These are phyloP conservation scores for Sarcophaga peregrina DNA, from an alignment of 1,140 invertebrate genomes.

Conservation along the genomic window DNA sequence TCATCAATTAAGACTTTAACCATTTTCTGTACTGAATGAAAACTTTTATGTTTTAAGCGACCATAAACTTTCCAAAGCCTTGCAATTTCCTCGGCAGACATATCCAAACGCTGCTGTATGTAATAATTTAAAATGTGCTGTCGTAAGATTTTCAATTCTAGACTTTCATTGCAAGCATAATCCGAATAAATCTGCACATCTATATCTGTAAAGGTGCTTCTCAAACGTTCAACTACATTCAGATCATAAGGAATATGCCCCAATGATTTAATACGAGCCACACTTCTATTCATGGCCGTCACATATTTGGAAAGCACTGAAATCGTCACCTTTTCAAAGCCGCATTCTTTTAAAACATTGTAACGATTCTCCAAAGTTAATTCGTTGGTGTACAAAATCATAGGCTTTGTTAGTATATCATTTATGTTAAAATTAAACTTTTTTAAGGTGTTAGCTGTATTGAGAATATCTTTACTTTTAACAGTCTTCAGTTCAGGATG, in stretches of 20 bases:
- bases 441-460: constrained; percentile 54
- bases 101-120: constrained; percentile 67
- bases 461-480: constrained; percentile 57
- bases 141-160: constrained; percentile 67
- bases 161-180: constrained; percentile 54
- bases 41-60: constrained; percentile 69
- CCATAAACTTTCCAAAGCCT: constrained; percentile 69
- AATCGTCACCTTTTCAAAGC: constrained; percentile 67
- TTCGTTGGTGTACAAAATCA: constrained; percentile 69
- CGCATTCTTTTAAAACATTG: constrained; percentile 69
- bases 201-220: constrained; percentile 53
- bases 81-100: constrained; percentile 66
- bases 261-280: constrained; percentile 54
- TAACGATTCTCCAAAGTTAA: constrained; percentile 70
- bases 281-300: constrained; percentile 58
- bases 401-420: constrained; percentile 68
- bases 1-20: constrained; percentile 67
- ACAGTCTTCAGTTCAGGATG: constrained; percentile 58
- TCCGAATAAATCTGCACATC: constrained; percentile 46
- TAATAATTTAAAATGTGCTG: constrained; percentile 68
- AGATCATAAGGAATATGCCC: constrained; percentile 52
- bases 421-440: constrained; percentile 60
- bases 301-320: constrained; percentile 68
- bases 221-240: constrained; percentile 62
- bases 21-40: constrained; percentile 68